Conservation (phyloP, 2,888 invertebrate species). For the Torymus texanus region DNA sequence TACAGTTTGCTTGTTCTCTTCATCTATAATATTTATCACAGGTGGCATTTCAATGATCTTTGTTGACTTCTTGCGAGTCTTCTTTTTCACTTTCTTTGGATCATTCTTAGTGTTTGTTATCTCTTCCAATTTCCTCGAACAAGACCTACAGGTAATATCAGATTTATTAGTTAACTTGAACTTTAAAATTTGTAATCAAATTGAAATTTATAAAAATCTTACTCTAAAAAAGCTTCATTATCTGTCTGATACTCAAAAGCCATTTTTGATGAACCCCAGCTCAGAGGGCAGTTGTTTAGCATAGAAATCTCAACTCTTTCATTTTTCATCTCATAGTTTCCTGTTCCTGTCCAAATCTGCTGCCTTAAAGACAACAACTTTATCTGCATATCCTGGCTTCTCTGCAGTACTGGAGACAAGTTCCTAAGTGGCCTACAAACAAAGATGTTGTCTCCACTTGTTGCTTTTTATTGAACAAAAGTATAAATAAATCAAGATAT, state of each 20-base stretch:
- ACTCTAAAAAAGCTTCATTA: conserved; percentile 78
- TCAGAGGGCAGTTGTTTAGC: conserved; percentile 76
- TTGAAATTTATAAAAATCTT: neutral
- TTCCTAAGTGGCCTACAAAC: conserved; percentile 64
- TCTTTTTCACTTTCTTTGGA: conserved; percentile 63
- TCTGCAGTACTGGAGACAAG: conserved; percentile 64
- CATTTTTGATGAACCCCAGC: conserved; percentile 82
- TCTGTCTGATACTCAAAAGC: conserved; percentile 78
- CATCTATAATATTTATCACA: conserved; percentile 61
- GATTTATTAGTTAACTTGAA: no score
- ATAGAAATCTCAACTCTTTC: conserved; percentile 55
- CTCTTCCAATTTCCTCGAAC: conserved; percentile 80
- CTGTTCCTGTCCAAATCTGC: conserved; percentile 84
- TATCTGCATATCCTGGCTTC: conserved; percentile 79
- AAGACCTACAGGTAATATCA: conserved; percentile 76
- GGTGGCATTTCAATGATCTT: conserved; percentile 59
- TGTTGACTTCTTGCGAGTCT: conserved; percentile 57
- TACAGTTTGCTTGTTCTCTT: conserved; percentile 62
- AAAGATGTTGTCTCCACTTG: neutral
- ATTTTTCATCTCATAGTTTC: conserved; percentile 68
- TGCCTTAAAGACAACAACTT: conserved; percentile 82
- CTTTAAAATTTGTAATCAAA: conserved; percentile 18
- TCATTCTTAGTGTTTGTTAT: conserved; percentile 62
- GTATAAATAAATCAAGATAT: neutral
- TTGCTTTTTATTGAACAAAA: no score